Conservation (phyloP, 2,113 vertebrate genomes). For the Lamprologus speciosus region DNA sequence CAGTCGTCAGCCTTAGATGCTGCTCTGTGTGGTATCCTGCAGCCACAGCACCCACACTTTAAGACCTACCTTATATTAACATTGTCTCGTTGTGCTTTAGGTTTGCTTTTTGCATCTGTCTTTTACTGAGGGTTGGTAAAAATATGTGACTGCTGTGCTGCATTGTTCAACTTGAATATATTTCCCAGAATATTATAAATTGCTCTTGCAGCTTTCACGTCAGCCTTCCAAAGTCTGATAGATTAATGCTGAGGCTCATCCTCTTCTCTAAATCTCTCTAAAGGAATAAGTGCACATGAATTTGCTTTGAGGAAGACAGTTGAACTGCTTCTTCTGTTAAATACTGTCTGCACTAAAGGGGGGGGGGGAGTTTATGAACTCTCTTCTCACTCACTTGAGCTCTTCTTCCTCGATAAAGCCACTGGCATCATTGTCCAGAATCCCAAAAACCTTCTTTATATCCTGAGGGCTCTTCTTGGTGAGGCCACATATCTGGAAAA, state of each 20-base stretch:
- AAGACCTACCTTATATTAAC: not conserved
- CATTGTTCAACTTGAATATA: not conserved
- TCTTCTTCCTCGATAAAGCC: constrained; percentile 93
- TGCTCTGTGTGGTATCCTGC: not conserved
- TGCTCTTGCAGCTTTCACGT: not conserved
- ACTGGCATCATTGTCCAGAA: constrained; percentile 86
- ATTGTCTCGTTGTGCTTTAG: not conserved
- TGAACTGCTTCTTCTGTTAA: not conserved
- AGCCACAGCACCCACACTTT: not conserved
- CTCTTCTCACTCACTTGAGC: constrained; percentile 78
- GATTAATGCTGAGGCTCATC: not conserved
- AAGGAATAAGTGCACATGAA: not conserved
- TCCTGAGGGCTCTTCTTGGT: constrained; percentile 83
- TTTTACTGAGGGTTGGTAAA: not conserved
- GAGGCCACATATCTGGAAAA: constrained; percentile 90
- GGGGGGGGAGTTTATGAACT: not conserved
- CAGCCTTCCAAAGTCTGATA: not conserved
- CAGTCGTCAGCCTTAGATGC: not conserved
- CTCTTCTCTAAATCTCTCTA: not conserved
- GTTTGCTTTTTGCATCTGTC: not conserved
- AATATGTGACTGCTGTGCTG: not conserved
- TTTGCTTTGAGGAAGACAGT: not conserved
- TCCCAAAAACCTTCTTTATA: constrained; percentile 83
- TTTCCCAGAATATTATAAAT: not conserved
- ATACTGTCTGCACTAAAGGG: not conserved